A percentile compares a stretch with the other conserved stretches of the same genome.
Conservation (phyloP, 1,140 invertebrate genomes). For the Drosophila takahashii region DNA sequence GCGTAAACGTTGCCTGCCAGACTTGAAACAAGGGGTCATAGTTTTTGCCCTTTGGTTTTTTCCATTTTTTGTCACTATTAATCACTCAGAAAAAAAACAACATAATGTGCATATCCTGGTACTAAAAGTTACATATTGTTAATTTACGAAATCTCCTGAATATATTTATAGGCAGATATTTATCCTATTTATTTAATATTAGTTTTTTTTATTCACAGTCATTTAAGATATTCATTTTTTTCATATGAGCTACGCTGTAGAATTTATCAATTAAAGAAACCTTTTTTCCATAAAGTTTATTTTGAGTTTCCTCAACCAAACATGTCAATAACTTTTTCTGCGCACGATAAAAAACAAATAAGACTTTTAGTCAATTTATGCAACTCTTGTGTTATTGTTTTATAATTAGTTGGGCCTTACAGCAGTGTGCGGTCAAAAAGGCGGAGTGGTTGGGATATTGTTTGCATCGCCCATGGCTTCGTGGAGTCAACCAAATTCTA, state of each 20-base stretch:
- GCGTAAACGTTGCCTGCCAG: conserved; percentile 47
- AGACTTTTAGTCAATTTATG: conserved; percentile 45
- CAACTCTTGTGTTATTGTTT: conserved; percentile 49
- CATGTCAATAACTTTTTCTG: background rate
- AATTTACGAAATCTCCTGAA: no score
- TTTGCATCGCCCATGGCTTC: conserved; percentile 38
- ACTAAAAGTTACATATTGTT: background rate
- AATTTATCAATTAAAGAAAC: background rate
- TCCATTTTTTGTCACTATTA: conserved; percentile 23
- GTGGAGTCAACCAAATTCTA: conserved; percentile 56
- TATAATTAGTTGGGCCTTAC: conserved; percentile 56
- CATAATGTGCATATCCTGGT: background rate
- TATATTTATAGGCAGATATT: no score
- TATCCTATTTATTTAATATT: no score
- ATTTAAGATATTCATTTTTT: no score
- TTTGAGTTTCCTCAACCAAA: background rate
- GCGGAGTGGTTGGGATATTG: conserved; percentile 17
- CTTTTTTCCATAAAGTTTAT: background rate
- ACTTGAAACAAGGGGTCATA: conserved; percentile 44
- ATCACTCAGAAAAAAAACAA: conserved; percentile 8
- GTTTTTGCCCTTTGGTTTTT: conserved; percentile 18
- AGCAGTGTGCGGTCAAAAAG: conserved; percentile 22
- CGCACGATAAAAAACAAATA: background rate
- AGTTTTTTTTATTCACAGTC: no score
- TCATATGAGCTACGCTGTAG: no score